Percentiles rank a stretch among this genome's conserved stretches.
Conservation (phyloP, 2,888 invertebrate genomes). For the Doris montereyensis region DNA sequence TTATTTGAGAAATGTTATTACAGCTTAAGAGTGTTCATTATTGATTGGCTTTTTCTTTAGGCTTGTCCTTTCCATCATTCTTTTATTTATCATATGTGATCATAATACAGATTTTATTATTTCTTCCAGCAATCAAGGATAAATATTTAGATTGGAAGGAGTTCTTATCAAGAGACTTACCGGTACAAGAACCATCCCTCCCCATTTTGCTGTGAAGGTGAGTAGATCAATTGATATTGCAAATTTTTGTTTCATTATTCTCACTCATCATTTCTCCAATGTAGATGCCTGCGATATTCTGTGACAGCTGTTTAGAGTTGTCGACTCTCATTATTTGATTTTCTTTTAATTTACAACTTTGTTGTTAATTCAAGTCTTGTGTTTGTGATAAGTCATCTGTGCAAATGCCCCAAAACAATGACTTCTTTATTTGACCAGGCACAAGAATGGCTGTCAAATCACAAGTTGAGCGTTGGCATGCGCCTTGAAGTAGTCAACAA, state of each 20-base stretch:
- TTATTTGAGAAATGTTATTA: not conserved
- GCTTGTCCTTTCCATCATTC: too few relatives aligned
- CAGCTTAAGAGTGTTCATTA: not conserved
- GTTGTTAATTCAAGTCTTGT: too few relatives aligned
- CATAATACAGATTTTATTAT: not conserved
- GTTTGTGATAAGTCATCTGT: too few relatives aligned
- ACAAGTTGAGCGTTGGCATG: conserved; percentile 77
- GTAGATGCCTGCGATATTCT: too few relatives aligned
- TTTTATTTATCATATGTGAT: not conserved
- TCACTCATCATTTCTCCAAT: too few relatives aligned
- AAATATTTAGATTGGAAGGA: conserved; percentile 97
- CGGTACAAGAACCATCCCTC: conserved; percentile 94
- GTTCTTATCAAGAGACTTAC: conserved; percentile 92
- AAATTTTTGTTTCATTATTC: not conserved
- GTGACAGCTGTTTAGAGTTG: too few relatives aligned
- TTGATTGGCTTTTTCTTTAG: too few relatives aligned
- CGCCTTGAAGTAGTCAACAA: conserved; percentile 96
- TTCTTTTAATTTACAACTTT: not conserved
- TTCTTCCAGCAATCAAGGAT: conserved; percentile 82
- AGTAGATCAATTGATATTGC: not conserved
- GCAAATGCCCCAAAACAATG: too few relatives aligned
- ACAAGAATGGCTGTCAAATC: conserved; percentile 66
- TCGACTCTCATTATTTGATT: not conserved
- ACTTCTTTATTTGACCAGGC: conserved; percentile 53
- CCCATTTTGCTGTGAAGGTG: conserved; percentile 91